These are phyloP conservation scores for Cyprinus carpio DNA, from an alignment of 2,113 vertebrate genomes.

Conservation along the genomic window DNA sequence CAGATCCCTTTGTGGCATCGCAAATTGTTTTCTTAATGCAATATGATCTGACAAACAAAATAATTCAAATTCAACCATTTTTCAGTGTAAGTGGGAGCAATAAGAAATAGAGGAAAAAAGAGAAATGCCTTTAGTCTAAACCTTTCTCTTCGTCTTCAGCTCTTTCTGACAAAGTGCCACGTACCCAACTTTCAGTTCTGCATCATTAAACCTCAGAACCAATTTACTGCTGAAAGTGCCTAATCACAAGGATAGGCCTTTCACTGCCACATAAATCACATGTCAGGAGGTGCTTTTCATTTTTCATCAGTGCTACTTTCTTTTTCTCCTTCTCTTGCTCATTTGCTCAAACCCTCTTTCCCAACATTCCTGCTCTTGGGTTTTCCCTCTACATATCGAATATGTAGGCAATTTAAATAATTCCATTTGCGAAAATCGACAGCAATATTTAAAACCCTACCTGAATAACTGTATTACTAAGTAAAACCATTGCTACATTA, in stretches of 20 bases:
- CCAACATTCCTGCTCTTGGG: neutral
- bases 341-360: neutral
- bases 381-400: neutral
- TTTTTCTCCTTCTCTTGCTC: neutral
- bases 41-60: conserved; percentile 51
- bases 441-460: too few species aligned
- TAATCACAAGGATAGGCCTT: conserved; percentile 56
- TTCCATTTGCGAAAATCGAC: too few species aligned
- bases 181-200: conserved; percentile 58
- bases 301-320: conserved; percentile 39
- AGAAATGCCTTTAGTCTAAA: conserved; percentile 31
- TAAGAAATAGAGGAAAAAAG: neutral
- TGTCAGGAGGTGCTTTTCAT: conserved; percentile 54
- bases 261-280: conserved; percentile 56
- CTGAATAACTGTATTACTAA: too few species aligned
- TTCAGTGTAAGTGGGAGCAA: neutral
- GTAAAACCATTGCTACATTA: too few species aligned
- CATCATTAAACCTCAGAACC: conserved; percentile 62
- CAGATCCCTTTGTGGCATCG: conserved; percentile 32
- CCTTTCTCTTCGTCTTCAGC: conserved; percentile 16
- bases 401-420: too few species aligned
- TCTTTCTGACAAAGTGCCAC: conserved; percentile 52
- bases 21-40: conserved; percentile 46
- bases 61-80: conserved; percentile 42
- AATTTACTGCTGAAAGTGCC: conserved; percentile 61